Evolutionary conservation across 2,113 vertebrate genomes (phyloP), one percentile per base, ranked within the genome.

Genomic region (Pungitius pungitius): DNA sequence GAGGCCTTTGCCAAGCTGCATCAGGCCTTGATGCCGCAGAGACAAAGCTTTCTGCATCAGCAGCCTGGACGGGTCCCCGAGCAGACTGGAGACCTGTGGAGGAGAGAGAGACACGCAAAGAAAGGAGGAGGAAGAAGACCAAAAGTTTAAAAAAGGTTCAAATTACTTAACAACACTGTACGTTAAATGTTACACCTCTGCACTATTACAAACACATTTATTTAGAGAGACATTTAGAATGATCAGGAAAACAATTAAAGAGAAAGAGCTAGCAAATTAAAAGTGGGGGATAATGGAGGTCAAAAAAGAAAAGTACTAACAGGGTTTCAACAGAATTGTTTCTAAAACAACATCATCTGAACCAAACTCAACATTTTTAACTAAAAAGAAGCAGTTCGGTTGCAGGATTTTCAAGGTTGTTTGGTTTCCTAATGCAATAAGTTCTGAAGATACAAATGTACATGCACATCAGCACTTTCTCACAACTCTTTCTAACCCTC

Each of bases 21-120:
- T 49, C 0, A 95, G 83, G 20, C 94, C 92, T 0, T 93, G 78
- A 42, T 95, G 85, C 54, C 95, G 93, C 49, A 96, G 89, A 61
- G 95, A 95, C 85, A 97, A 85, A 0, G 95, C 92, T 2, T 95
- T 95, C 78, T 97, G 97, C 62, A 98, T 94, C 0, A 97, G 93
- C 91, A 97, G 85, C 2, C 93, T 83, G 63, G 96, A 96, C 61
- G 97, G 95, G 4, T 99, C 97, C 72, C 96, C 96, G 52, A 99
- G 95, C 74, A 99, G 93, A 88, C 97, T 95, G 0, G 96, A 95
- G 69, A 97, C 94, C 97, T 99, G 20, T 6, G 87, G 43, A 43
- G 56, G 54, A 69, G 33, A 75, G 7, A 74, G 82, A 65, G 24
- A 54, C 2, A 15, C 5, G 37, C 18, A 52, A 30, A 47, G 22